These are phyloP conservation scores for Trichosurus vulpecula DNA, from an alignment of 2,797 vertebrate genomes.

Conservation along the genomic window DNA sequence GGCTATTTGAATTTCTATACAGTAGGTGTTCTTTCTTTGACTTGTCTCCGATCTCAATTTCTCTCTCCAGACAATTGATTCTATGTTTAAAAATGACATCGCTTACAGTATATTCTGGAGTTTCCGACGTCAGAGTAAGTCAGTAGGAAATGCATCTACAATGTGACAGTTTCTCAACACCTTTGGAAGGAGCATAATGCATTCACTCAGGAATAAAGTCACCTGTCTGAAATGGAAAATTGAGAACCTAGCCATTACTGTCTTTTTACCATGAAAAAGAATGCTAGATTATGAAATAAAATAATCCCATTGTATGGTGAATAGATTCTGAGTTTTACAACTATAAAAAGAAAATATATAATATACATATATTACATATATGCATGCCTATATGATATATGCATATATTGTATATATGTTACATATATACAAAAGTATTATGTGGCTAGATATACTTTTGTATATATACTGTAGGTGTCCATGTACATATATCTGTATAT, in stretches of 20 bases:
- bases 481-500: background rate
- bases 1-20: slow-evolving; percentile 84
- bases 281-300: slow-evolving; percentile 71
- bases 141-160: slow-evolving; percentile 75
- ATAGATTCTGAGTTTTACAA: slow-evolving; percentile 48
- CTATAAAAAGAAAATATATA: slow-evolving; percentile 62
- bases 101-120: slow-evolving; percentile 74
- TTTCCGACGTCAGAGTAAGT: slow-evolving; percentile 48
- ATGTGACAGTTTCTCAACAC: slow-evolving; percentile 75
- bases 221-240: slow-evolving; percentile 73
- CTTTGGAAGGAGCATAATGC: slow-evolving; percentile 74
- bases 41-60: slow-evolving; percentile 67
- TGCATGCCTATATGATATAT: no score
- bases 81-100: slow-evolving; percentile 73
- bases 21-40: slow-evolving; percentile 68
- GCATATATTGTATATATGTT: no score
- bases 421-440: background rate
- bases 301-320: slow-evolving; percentile 60
- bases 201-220: slow-evolving; percentile 75
- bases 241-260: slow-evolving; percentile 64
- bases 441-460: background rate
- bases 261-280: slow-evolving; percentile 65
- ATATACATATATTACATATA: background rate
- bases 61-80: slow-evolving; percentile 80
- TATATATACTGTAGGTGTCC: background rate